These are phyloP conservation scores for Drosophila mimica DNA, from an alignment of 2,888 invertebrate genomes.

Conservation along the genomic window DNA sequence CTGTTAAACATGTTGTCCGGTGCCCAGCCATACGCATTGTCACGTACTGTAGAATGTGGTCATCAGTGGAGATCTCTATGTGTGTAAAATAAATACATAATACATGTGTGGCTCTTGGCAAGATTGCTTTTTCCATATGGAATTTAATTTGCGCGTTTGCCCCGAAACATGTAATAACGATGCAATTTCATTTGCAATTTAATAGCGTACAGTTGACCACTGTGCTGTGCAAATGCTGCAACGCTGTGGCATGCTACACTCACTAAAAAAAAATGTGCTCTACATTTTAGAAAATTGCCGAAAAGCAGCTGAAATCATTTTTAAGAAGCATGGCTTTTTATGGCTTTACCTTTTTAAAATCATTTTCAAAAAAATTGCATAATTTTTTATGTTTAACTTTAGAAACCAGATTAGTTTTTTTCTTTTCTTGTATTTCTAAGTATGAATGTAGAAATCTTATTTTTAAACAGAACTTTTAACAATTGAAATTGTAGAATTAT, in stretches of 20 bases:
- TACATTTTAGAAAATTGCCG: neutral
- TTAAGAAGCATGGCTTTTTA: neutral
- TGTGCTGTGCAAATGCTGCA: constrained; percentile 12
- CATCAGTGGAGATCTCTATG: constrained; percentile 50
- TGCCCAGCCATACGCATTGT: constrained; percentile 54
- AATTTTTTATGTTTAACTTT: neutral
- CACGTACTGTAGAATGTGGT: constrained; percentile 70
- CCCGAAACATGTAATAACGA: constrained; percentile 82
- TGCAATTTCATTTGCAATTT: constrained; percentile 81
- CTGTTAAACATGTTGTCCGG: constrained; percentile 77
- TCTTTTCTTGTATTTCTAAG: neutral
- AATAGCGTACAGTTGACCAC: constrained; percentile 37
- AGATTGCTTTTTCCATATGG: constrained; percentile 83
- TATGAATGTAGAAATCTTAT: neutral
- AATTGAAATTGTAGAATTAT: neutral
- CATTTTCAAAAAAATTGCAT: neutral
- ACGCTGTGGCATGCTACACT: constrained; percentile 28
- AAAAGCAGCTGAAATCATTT: neutral
- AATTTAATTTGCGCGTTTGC: constrained; percentile 82
- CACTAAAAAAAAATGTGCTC: neutral
- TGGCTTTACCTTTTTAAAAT: neutral
- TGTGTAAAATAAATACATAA: constrained; percentile 72
- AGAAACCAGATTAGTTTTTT: neutral
- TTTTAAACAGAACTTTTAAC: accelerated
- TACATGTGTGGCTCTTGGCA: constrained; percentile 45